These are phyloP conservation scores for Ginglymostoma cirratum DNA, from an alignment of 2,113 vertebrate genomes.

Conservation along the genomic window DNA sequence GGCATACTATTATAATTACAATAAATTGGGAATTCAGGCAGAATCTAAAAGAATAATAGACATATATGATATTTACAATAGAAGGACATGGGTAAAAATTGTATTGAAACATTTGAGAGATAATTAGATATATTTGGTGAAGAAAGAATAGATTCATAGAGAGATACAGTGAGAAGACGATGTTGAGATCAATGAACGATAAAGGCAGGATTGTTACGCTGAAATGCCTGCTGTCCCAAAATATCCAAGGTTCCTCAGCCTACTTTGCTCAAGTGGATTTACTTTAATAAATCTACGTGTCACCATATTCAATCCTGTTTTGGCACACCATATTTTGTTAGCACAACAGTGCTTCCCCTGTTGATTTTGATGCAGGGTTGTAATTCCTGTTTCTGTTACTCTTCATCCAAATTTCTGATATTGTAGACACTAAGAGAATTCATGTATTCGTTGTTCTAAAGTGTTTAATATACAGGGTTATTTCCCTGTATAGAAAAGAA, in stretches of 20 bases:
- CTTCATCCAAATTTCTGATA: slow-evolving; percentile 5
- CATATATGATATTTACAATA: not conserved
- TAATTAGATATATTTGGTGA: not conserved
- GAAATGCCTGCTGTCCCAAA: too few relatives aligned
- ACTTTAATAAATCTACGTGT: not conserved
- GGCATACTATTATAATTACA: not conserved
- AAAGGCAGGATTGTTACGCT: not conserved
- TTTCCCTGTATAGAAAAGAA: too few relatives aligned
- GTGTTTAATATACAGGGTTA: not conserved
- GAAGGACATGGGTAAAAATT: not conserved
- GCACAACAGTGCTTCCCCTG: not conserved
- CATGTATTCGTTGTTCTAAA: not conserved
- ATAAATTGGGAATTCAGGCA: not conserved
- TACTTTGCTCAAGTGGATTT: not conserved
- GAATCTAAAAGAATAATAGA: not conserved
- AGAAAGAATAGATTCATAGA: not conserved
- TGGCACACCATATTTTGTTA: not conserved
- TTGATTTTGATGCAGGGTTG: slow-evolving; percentile 15
- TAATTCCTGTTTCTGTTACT: not conserved
- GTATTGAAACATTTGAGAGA: not conserved
- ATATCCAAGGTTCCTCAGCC: not conserved
- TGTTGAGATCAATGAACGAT: not conserved
- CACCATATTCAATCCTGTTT: slow-evolving; percentile 5
- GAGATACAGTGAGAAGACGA: not conserved
- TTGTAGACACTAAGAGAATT: not conserved